Evolutionary conservation across 2,797 vertebrate genomes (phyloP).

Genomic region (Monodelphis domestica): DNA sequence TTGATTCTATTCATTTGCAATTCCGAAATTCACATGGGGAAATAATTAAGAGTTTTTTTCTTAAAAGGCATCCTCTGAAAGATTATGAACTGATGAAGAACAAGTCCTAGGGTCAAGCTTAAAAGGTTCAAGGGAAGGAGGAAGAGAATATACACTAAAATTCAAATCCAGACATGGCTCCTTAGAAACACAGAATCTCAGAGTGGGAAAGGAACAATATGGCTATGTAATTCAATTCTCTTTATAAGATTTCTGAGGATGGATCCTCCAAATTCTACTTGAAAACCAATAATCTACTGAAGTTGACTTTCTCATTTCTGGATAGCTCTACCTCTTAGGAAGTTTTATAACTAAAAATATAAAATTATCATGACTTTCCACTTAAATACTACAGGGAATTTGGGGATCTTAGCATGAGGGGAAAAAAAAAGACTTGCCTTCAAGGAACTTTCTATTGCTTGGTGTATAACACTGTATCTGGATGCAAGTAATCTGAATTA

Average conservation of each 20-base stretch:
- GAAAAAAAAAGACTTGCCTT: neutral
- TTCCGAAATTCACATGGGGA: neutral
- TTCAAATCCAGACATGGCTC: neutral
- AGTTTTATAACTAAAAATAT: no score
- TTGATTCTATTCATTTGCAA: neutral
- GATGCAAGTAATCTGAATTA: neutral
- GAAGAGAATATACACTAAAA: neutral
- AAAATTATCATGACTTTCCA: neutral
- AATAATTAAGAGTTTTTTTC: neutral
- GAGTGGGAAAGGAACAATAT: neutral
- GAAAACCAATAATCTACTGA: neutral
- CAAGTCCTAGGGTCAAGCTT: neutral
- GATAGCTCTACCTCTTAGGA: neutral
- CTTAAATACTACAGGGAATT: neutral
- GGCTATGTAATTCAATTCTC: neutral
- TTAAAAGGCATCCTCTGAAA: neutral
- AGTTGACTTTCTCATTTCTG: neutral
- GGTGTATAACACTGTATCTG: neutral
- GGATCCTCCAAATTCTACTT: neutral
- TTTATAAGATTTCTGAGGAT: neutral
- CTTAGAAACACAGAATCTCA: neutral
- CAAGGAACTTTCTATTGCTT: neutral
- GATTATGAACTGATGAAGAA: neutral
- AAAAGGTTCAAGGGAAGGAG: neutral
- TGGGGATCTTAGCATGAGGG: no score